Conservation (phyloP, 2,888 invertebrate species). For the Meteorus colon region DNA sequence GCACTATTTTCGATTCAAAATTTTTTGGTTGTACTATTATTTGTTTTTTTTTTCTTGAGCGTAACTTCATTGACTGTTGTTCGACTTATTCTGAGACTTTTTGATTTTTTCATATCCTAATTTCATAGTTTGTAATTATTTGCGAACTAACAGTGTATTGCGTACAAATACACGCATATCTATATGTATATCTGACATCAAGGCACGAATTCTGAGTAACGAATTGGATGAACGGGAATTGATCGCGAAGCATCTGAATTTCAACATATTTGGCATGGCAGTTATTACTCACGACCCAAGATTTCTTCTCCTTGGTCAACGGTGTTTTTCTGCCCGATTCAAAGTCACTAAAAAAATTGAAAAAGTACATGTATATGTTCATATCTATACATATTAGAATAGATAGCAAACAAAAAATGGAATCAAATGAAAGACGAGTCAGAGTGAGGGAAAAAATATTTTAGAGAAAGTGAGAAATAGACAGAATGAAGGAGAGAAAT, state of each 20-base stretch:
- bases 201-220: constrained; percentile 2
- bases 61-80: too few relatives aligned
- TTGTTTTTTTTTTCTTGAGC: too few relatives aligned
- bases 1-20: background rate
- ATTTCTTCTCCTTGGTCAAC: constrained; percentile 13
- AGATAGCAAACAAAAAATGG: constrained; percentile 31
- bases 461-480: constrained; percentile 37
- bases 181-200: background rate
- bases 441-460: constrained; percentile 21
- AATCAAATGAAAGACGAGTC: constrained; percentile 14
- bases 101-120: too few relatives aligned
- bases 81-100: too few relatives aligned
- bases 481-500: constrained; percentile 35
- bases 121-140: too few relatives aligned
- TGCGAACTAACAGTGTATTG: background rate
- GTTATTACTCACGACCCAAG: constrained; percentile 9
- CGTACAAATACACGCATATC: background rate
- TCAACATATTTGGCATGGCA: constrained; percentile 11
- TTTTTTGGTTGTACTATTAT: background rate
- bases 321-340: constrained; percentile 21
- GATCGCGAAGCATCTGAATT: constrained; percentile 22
- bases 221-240: constrained; percentile 35
- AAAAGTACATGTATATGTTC: background rate
- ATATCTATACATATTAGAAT: background rate
- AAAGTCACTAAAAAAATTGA: constrained; percentile 9